Evolutionary conservation across 2,888 invertebrate species (phyloP).

Genomic region (Andrena chrysosceles): DNA sequence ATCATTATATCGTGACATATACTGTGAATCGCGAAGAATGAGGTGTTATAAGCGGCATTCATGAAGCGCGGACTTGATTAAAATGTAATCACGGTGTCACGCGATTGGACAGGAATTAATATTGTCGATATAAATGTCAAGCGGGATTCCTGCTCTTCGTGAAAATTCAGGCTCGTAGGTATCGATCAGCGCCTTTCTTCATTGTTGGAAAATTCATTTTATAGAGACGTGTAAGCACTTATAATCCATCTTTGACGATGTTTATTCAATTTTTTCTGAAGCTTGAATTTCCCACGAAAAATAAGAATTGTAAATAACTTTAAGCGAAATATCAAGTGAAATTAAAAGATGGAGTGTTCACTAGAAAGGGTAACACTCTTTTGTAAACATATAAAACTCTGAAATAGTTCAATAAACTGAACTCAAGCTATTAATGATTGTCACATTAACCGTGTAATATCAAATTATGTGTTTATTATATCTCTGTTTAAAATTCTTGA

Average conservation of each 20-base stretch:
- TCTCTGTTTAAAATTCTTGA: no score
- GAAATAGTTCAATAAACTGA: no score
- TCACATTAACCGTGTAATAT: no score
- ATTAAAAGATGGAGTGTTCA: neutral
- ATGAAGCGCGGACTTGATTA: constrained; percentile 44
- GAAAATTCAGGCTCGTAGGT: neutral
- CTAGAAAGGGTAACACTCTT: no score
- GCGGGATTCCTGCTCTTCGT: neutral
- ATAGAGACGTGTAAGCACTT: no score
- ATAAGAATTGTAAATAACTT: neutral
- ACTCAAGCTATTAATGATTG: no score
- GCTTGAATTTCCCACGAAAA: neutral
- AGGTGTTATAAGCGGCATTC: constrained; percentile 29
- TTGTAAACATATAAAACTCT: no score
- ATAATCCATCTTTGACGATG: neutral
- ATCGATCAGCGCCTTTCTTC: neutral
- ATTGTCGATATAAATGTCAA: neutral
- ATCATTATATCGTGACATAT: constrained; percentile 16
- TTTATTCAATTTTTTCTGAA: neutral
- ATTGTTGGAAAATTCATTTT: neutral
- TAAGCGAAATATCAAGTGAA: neutral
- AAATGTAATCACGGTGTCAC: constrained; percentile 31
- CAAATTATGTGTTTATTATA: no score
- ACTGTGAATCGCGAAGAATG: constrained; percentile 46
- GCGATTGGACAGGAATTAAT: constrained; percentile 22